Conservation (phyloP, 2,113 vertebrate genomes). For the Otus sunia region DNA sequence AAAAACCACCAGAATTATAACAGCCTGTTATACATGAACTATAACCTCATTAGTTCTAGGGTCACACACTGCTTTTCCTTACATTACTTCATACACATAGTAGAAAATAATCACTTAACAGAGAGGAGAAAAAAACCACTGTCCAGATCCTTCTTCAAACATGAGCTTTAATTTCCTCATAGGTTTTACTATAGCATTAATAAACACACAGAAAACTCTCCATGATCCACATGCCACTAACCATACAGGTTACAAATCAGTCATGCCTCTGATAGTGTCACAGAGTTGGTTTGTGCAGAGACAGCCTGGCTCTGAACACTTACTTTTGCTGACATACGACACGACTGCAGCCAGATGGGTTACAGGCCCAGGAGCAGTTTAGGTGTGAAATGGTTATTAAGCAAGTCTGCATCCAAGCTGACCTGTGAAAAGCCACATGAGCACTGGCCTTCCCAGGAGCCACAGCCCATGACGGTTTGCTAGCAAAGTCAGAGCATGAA, state of each 20-base stretch:
- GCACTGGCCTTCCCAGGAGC: not conserved
- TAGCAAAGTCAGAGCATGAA: not conserved
- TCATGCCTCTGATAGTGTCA: fast-evolving
- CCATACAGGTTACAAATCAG: not conserved
- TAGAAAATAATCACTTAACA: not conserved
- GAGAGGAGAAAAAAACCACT: not conserved
- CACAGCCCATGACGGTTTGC: not conserved
- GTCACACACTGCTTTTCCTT: not conserved
- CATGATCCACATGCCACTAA: not conserved
- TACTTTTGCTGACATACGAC: fast-evolving
- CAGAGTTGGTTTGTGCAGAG: not conserved
- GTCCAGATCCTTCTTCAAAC: not conserved
- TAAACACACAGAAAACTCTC: not conserved
- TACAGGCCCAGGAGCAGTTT: not conserved
- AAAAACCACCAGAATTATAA: not conserved
- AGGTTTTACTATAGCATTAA: not conserved
- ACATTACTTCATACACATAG: not conserved
- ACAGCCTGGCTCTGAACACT: not conserved
- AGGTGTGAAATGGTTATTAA: not conserved
- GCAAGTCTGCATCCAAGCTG: not conserved
- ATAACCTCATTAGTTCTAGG: not conserved
- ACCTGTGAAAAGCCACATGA: not conserved
- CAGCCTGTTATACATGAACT: not conserved
- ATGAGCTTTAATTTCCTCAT: not conserved
- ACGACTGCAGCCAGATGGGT: not conserved